phyloP scores from a whole-genome alignment of 2,113 vertebrate genomes.

The Lonchura striata region DNA sequence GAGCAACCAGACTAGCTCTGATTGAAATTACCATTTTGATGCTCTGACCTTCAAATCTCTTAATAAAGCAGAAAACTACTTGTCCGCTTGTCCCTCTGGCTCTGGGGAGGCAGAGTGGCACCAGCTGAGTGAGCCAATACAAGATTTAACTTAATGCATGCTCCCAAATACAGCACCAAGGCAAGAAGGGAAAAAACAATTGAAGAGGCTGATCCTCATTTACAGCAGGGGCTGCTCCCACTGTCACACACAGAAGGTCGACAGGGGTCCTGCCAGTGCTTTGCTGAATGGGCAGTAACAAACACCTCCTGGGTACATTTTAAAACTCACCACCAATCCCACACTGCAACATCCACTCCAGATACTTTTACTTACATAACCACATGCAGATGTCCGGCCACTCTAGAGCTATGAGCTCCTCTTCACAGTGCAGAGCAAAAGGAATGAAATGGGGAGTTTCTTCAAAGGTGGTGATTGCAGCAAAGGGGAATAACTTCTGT shows the following conservation, averaged over 20 bases:
- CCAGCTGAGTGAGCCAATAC: background rate
- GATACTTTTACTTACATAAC: background rate
- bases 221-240: background rate
- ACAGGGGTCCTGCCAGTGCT: background rate
- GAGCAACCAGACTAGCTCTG: conserved; percentile 44
- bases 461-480: background rate
- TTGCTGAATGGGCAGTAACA: background rate
- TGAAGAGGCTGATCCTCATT: background rate
- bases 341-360: background rate
- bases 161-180: background rate
- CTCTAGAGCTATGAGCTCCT: background rate
- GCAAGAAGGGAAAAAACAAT: background rate
- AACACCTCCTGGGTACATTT: background rate
- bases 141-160: background rate
- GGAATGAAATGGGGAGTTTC: background rate
- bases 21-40: conserved; percentile 72
- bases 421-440: background rate
- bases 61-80: conserved; percentile 63
- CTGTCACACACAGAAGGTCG: background rate
- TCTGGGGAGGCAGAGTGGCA: background rate
- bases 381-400: background rate
- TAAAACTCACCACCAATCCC: background rate
- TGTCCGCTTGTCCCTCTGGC: conserved; percentile 37
- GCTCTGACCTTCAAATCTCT: conserved; percentile 60
- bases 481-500: background rate